Base-by-base conservation (phyloP, 1,140 invertebrate genomes). In the Lethrus apterus region DNA sequence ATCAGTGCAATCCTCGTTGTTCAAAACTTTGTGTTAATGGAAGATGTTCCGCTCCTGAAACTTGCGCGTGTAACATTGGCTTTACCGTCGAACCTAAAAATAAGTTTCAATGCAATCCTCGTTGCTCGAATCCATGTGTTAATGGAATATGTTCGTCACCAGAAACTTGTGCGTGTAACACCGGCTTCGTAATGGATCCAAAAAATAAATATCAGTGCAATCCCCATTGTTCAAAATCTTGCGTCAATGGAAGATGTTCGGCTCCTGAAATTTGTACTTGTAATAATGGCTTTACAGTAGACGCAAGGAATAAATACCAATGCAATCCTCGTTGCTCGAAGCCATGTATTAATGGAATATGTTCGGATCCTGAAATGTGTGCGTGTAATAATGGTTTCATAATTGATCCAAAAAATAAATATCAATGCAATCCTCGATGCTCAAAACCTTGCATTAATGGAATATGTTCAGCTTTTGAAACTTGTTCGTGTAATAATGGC, bases 1-100 rank as follows among this genome's bases (percentile, higher is more conserved):
- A 57, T 13, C 57, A 48, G 36, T 76, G 74, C 50, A 58, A 35
- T 29, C 79, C 80, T 0, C 51, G 60, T n/a, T 83, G 80, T 47
- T 61, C 55, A 2, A 63, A 69, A 1, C 62, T 55, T 5, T 70
- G 68, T 60, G 59, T 46, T 15, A 71, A 74, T 46, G 68, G 68
- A 1, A 60, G 60, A 7, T 78, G 75, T 50, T 57, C 63, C 5
- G 65, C 63, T 0, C 55, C 56, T 9, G 66, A 71, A 47, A 59
- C 52, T 4, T 73, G 71, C 46, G 62, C 62, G 4, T 77, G 75
- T 44, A 69, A 70, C 19, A 52, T 59, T 9, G 74, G 73, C 24
- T 78, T 71, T 42, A 44, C 65, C 1, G 33, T 48, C 24, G 72
- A 74, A 52, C 59, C 51, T 17, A 58, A 50, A 17, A 32, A 35